phyloP scores from a whole-genome alignment of 1,140 invertebrate genomes.

The Neotoxoptera formosana region DNA sequence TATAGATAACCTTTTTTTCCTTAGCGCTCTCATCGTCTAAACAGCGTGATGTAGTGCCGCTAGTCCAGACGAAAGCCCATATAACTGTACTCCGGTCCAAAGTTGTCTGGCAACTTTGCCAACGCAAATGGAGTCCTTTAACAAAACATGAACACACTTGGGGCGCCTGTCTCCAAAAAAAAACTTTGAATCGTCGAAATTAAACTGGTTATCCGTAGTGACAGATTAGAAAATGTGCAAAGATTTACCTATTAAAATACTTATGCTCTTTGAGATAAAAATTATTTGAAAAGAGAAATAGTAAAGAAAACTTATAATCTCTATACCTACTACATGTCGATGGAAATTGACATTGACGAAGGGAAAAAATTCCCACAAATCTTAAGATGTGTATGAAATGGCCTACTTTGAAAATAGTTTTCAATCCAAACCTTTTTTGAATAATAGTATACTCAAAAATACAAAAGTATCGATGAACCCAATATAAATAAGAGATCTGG shows the following conservation, averaged over 20 bases:
- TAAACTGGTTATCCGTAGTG: not conserved
- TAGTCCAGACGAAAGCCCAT: conserved; percentile 15
- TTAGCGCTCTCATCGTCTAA: not conserved
- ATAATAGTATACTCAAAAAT: not conserved
- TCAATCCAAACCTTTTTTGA: not conserved
- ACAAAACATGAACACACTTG: not conserved
- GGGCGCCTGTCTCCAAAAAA: not conserved
- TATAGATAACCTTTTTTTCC: conserved; percentile 18
- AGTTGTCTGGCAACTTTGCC: conserved; percentile 28
- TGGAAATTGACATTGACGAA: not conserved
- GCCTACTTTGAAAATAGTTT: not conserved
- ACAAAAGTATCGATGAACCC: not conserved
- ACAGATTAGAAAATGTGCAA: not conserved
- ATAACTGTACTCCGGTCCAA: conserved; percentile 17
- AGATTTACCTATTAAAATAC: not conserved
- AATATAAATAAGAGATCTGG: not conserved
- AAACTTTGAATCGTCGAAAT: not conserved
- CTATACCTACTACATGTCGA: not conserved
- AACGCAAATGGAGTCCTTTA: conserved; percentile 31
- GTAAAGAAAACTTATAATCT: not conserved
- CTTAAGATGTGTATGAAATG: not conserved
- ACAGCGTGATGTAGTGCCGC: conserved; percentile 23
- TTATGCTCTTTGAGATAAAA: not conserved
- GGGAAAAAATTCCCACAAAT: not conserved
- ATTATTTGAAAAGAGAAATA: not conserved